Percentiles rank a stretch among this genome's conserved stretches.
phyloP scores from a whole-genome alignment of 35 echinoderm and acorn worm species.

The Apostichopus parvimensis region DNA sequence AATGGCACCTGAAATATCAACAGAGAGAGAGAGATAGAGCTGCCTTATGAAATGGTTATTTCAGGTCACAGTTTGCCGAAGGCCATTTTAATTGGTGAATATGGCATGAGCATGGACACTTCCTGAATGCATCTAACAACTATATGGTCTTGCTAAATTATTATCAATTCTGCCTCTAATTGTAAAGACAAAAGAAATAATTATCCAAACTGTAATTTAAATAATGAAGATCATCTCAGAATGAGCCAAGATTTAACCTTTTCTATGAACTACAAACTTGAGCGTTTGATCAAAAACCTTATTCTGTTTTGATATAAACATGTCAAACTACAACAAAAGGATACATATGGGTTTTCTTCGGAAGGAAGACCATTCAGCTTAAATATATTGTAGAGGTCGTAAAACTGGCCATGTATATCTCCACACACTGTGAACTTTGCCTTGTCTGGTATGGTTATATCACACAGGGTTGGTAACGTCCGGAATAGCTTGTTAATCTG shows the following conservation, averaged over 20 bases:
- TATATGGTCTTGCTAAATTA: no score
- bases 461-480: constrained; percentile 87
- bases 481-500: constrained; percentile 85
- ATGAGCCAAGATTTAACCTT: background rate
- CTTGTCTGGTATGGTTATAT: constrained; percentile 93
- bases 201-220: no score
- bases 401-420: constrained; percentile 96
- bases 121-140: no score
- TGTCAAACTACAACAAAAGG: constrained; percentile 61
- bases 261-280: background rate
- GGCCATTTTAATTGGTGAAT: no score
- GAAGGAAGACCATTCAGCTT: constrained; percentile 93
- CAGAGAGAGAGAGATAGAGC: no score
- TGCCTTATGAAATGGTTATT: no score
- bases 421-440: constrained; percentile 97
- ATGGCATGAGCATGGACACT: no score
- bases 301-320: no score
- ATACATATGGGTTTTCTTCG: constrained; percentile 98
- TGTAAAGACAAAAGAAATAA: no score
- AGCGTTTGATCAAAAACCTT: background rate
- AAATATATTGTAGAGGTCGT: constrained; percentile 98
- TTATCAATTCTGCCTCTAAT: no score
- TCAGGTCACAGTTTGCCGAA: no score
- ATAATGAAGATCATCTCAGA: background rate
- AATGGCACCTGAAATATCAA: no score